Evolutionary conservation across 2,797 vertebrate species (phyloP), one percentile per base, ranked within the genome.

Genomic region (Lateolabrax maculatus): DNA sequence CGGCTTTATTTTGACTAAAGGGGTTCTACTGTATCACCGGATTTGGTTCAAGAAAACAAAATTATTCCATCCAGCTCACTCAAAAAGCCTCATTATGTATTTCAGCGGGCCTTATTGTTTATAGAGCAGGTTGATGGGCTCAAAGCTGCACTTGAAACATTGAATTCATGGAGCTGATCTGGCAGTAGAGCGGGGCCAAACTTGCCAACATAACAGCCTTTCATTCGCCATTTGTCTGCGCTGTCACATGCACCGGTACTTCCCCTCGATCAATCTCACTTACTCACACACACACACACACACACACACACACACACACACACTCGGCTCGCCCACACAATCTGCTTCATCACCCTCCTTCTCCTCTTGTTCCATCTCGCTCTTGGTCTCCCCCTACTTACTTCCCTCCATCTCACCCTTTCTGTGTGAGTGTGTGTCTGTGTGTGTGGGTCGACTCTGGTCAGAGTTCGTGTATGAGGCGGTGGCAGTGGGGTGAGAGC

Each of bases 231-330:
- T 89, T 87, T 79, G 73, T 85, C 87, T 79, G 70, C 29, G 39
- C 84, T 80, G 81, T 81, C 85, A 77, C 85, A 84, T 60, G 51
- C 67, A 36, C 62, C 25, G 16, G 71, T 87, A 84, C 85, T 87
- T 90, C 81, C 83, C 75, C 79, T 84, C 74, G 0, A 83, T 91
- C 82, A 80, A 63, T 91, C 80, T 87, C 88, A 46, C 87, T 73
- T 75, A 43, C 80, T 13, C 66, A 34, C 75, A 36, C 64, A 36
- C 72, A 27, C 57, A 27, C 64, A 37, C 78, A 49, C 67, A 64
- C 53, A 77, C 72, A 66, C 41, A 48, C 52, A 58, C 57, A 51
- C 75, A 71, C 62, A 49, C 49, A 61, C 71, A 70, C 71, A 65
- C 77, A 73, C 62, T 63, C 68, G 51, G 58, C 79, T 84, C 77